These are phyloP conservation scores for Tupiocoris notatus DNA, from an alignment of 2,888 invertebrate species.

Conservation along the genomic window DNA sequence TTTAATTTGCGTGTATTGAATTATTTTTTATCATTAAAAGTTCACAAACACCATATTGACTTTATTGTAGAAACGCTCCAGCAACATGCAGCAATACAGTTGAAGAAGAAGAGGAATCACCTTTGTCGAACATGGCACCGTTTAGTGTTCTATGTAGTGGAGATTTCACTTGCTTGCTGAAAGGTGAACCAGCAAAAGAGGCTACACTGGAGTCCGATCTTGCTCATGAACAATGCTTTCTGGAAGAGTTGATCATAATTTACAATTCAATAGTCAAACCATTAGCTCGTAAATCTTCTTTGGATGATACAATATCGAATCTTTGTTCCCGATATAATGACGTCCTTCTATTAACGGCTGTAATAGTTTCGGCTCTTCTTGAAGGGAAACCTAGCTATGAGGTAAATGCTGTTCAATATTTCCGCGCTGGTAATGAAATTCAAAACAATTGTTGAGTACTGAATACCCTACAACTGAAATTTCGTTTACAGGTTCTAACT, in stretches of 20 bases:
- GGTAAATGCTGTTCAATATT: no score
- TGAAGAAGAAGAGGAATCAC: constrained; percentile 1
- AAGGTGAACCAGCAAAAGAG: constrained; percentile 39
- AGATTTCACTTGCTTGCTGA: constrained; percentile 43
- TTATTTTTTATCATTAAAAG: no score
- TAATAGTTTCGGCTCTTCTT: constrained; percentile 44
- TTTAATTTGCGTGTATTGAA: no score
- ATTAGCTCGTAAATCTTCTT: constrained; percentile 51
- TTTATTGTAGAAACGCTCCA: constrained; percentile 17
- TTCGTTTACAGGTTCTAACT: constrained; percentile 27
- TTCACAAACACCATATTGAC: no score
- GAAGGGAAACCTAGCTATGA: constrained; percentile 44
- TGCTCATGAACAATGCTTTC: constrained; percentile 66
- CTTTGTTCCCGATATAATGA: constrained; percentile 48
- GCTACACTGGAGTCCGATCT: constrained; percentile 52
- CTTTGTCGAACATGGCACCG: constrained; percentile 6
- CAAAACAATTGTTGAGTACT: no score
- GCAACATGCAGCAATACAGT: background rate
- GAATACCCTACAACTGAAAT: background rate
- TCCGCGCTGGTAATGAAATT: no score
- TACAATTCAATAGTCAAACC: constrained; percentile 60
- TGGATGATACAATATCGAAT: constrained; percentile 47
- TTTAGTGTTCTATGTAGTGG: constrained; percentile 44
- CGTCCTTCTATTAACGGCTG: constrained; percentile 47
- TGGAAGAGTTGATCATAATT: constrained; percentile 67